Evolutionary conservation across 2,113 vertebrate species (phyloP), one percentile per base, ranked within the genome.

Genomic region (Lagopus leucura): DNA sequence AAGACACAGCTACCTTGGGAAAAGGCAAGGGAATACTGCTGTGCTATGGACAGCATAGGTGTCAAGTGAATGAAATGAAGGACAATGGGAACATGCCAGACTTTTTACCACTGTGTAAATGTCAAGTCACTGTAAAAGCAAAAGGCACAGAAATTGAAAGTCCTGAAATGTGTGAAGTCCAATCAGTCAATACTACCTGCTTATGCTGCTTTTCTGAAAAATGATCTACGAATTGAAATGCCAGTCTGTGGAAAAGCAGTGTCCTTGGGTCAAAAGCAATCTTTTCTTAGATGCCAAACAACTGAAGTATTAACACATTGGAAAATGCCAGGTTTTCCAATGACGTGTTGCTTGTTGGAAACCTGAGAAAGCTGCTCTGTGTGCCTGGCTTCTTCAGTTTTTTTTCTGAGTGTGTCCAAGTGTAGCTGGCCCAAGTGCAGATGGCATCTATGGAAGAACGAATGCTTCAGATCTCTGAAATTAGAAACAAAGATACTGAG

Each of bases 401-500:
- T n/a, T 32, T 40, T 40, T 38, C 9, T 38, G 9, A 0, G 5
- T 45, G 34, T 22, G 73, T 84, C 79, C 86, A 61, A 55, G 70
- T 13, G 30, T 61, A 42, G 86, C 61, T 76, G 66, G 48, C 30
- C 86, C 63, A 84, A 69, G n/a, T 61, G 70, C 47, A 89, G 71
- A 88, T 11, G 34, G 57, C 65, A 47, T 87, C 73, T 73, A 50
- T 4, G 10, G 34, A 52, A 55, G 77, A 76, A 81, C 5, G 20
- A 84, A 71, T 27, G 57, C 55, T 79, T 88, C 82, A 58, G 74
- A 28, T 64, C 15, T 89, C 95, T 96, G 93, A 79, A 92, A 94
- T 1, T 36, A 34, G 71, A 69, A 72, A 27, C 19, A 65, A 88
- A 85, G 22, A 81, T 8, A 82, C 0, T 10, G 19, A 48, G 47